Evolutionary conservation across 2,797 vertebrate species (phyloP), one percentile per base, ranked within the genome.

Genomic region (Malacoraja senta): DNA sequence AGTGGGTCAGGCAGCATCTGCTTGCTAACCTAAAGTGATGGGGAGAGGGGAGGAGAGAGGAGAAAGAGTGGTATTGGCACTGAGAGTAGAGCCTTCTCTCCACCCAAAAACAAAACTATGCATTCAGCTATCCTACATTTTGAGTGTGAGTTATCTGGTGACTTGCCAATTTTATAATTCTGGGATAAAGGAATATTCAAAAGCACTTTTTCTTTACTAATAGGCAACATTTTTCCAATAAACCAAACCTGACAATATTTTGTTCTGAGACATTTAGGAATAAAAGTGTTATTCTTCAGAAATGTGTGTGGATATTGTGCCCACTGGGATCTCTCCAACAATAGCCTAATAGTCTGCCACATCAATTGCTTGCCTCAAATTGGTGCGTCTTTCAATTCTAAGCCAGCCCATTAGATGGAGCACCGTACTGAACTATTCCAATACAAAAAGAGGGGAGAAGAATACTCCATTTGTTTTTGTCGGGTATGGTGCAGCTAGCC

Each of bases 361-460:
- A 65, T 0, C 84, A 65, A 88, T 63, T 32, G 29, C 15, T 86
- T 9, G 15, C 61, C 61, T 88, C 61, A 68, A 32, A 88, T 35
- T 88, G n/a, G 65, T 88, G 58, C 61, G 7, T 86, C 17, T 63
- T 88, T 88, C 63, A 88, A 19, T 88, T 88, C 84, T 35, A 61
- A 65, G 84, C 7, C 84, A 88, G 84, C 84, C 84, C 84, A 88
- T 88, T 88, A 88, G 84, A 88, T 32, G 84, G 84, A 88, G 84
- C 84, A 88, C 84, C n/a, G 35, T 32, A 88, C 84, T 88, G 84
- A 88, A 32, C 83, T 65, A n/a, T 17, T 86, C 26, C 13, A 0
- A 61, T 63, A 15, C 63, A 88, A 32, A 53, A 88, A n/a, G 84
- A 68, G 63, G 63, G 17, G 65, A 32, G n/a, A 8, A 21, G 58